phyloP scores from a whole-genome alignment of 1,140 invertebrate species.

The Sesamia nonagrioides region DNA sequence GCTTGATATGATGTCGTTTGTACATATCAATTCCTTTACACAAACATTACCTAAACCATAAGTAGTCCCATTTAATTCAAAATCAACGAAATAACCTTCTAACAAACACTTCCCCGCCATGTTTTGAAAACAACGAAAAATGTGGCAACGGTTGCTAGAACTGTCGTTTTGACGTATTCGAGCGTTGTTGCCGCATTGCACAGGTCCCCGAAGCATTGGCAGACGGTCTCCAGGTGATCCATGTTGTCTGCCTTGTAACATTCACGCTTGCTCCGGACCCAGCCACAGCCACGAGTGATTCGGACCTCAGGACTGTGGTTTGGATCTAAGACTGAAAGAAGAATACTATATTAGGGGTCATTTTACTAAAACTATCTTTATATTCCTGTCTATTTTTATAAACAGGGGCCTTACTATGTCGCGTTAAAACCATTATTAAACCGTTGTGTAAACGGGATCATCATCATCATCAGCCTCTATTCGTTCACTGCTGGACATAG shows the following conservation, averaged over 20 bases:
- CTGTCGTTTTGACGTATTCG: conserved; percentile 55
- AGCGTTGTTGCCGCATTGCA: conserved; percentile 79
- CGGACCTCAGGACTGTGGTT: conserved; percentile 71
- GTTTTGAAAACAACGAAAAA: conserved; percentile 48
- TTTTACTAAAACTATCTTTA: neutral
- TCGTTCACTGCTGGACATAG: no score
- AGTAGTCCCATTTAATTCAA: no score
- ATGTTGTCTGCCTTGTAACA: conserved; percentile 86
- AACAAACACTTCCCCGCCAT: conserved; percentile 47
- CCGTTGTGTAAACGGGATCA: no score
- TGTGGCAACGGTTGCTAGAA: conserved; percentile 49
- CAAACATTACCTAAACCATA: no score
- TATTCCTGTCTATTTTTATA: no score
- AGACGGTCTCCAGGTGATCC: conserved; percentile 85
- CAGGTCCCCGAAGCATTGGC: conserved; percentile 85
- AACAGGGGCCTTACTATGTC: no score
- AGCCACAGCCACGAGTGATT: conserved; percentile 85
- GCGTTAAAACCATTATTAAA: no score
- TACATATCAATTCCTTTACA: no score
- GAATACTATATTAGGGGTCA: neutral
- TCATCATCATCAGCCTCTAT: no score
- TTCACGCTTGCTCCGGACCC: conserved; percentile 71
- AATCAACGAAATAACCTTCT: neutral
- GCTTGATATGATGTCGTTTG: no score
- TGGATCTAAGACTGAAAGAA: conserved; percentile 67